Evolutionary conservation across 2,113 vertebrate genomes (phyloP), one percentile per base, ranked within the genome.

Genomic region (Furnarius figulus): DNA sequence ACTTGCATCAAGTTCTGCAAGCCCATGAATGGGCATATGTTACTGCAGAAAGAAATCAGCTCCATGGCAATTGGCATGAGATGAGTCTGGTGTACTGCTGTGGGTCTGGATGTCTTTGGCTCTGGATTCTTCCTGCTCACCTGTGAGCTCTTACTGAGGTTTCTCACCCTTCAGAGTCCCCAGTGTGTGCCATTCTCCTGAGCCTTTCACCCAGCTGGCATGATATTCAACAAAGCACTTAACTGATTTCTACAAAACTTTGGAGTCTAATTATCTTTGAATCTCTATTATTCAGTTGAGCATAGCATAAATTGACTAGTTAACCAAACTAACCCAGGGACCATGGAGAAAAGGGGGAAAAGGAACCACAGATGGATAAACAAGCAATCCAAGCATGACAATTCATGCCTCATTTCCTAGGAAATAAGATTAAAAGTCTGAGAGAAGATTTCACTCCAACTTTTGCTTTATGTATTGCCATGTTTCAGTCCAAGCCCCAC

Each of bases 281-380:
- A 83, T 88, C 40, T 53, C 58, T 49, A 5, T 49, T 52, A 91
- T 75, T 89, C 56, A 93, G 49, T 53, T 53, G 91, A 73, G 62
- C 12, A 8, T 24, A 77, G 67, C 53, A 65, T 90, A 95, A 95
- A 90, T 5, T 10, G 5, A 67, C 44, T 79, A 65, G 62, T 55
- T 90, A 70, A 55, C 46, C 78, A 66, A 88, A 76, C 37, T 66
- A 90, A 88, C 50, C 22, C 30, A 73, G 18, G 20, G 9, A 83
- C 0, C 1, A 76, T 3, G 28, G n/a, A 53, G 33, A 46, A 75
- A 78, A 70, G 9, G 13, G 15, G 31, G 3, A 5, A 78, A 73
- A 50, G 79, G 85, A 92, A 66, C 17, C 42, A 88, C 63, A 94
- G 72, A 88, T 5, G 37, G 63, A 86, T 86, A 73, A 88, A 90